A percentile compares a stretch with the other conserved stretches of the same genome.
Evolutionary conservation across 2,797 vertebrate species (phyloP).

Genomic region (Chaenodraco wilsoni): DNA sequence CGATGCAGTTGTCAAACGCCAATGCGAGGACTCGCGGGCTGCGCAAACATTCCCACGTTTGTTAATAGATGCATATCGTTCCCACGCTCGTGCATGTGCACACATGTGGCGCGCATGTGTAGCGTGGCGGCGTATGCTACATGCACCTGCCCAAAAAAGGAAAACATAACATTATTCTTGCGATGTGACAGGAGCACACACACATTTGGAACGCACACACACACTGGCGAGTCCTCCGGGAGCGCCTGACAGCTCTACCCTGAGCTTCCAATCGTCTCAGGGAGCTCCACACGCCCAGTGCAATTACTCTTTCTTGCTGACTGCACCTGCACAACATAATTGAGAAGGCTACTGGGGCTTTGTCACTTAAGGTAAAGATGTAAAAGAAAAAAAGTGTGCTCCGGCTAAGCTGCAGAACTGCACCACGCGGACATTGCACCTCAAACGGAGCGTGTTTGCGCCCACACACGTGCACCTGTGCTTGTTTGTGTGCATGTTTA

Average conservation of each 20-base stretch:
- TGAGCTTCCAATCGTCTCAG: conserved; percentile 74
- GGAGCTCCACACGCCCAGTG: conserved; percentile 77
- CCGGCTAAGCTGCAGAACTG: conserved; percentile 56
- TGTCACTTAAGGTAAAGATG: conserved; percentile 81
- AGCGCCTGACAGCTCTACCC: conserved; percentile 72
- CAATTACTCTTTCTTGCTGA: conserved; percentile 85
- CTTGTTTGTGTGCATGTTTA: conserved; percentile 26
- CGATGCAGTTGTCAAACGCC: conserved; percentile 58
- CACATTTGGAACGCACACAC: conserved; percentile 31
- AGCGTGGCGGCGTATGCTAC: conserved; percentile 1
- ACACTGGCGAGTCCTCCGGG: conserved; percentile 56
- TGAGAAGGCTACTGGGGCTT: conserved; percentile 77
- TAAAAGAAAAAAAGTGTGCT: conserved; percentile 51
- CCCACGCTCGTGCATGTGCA: conserved; percentile 22
- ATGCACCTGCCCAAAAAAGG: conserved; percentile 47
- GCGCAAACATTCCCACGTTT: background rate
- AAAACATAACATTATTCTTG: conserved; percentile 56
- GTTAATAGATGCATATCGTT: conserved; percentile 24
- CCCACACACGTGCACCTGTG: background rate
- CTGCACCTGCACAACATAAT: conserved; percentile 81
- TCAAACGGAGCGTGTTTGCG: conserved; percentile 25
- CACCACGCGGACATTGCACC: conserved; percentile 41
- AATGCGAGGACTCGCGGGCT: background rate
- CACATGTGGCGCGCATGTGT: background rate
- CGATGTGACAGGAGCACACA: conserved; percentile 27